These are phyloP conservation scores for Gadus chalcogrammus DNA, from an alignment of 2,113 vertebrate genomes.

Conservation along the genomic window DNA sequence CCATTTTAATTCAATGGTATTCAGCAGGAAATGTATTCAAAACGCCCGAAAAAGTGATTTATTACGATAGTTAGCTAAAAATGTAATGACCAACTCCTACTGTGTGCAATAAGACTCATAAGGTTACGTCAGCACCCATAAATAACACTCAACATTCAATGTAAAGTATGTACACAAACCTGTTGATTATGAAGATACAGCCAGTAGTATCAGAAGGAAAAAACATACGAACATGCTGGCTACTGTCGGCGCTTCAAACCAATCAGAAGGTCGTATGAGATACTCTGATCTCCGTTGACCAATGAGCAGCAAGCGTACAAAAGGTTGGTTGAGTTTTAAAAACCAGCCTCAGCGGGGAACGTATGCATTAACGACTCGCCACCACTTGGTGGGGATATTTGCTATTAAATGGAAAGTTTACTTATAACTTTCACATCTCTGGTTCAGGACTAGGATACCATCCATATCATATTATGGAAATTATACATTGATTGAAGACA, in stretches of 20 bases:
- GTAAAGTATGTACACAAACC: conserved; percentile 23
- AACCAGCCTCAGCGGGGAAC: not conserved
- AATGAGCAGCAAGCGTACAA: conserved; percentile 23
- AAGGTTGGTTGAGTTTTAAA: conserved; percentile 43
- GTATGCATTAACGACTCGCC: not conserved
- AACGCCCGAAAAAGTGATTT: not conserved
- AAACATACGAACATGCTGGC: not conserved
- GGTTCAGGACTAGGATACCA: no score
- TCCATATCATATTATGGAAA: no score
- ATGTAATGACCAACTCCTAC: not conserved
- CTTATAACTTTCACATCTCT: no score
- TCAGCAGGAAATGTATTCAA: conserved; percentile 12
- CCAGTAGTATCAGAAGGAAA: not conserved
- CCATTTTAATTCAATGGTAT: conserved; percentile 30
- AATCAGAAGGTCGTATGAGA: conserved; percentile 29
- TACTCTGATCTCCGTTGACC: conserved; percentile 4
- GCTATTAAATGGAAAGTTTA: not conserved
- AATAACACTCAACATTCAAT: no score
- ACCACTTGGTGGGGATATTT: conserved; percentile 43
- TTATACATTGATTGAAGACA: no score
- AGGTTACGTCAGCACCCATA: no score
- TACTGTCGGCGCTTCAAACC: not conserved
- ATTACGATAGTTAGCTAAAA: no score
- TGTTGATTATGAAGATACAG: conserved; percentile 49
- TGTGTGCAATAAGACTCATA: no score